Base-by-base conservation (phyloP, 2,888 invertebrate species). In the Abscondita cerata region DNA sequence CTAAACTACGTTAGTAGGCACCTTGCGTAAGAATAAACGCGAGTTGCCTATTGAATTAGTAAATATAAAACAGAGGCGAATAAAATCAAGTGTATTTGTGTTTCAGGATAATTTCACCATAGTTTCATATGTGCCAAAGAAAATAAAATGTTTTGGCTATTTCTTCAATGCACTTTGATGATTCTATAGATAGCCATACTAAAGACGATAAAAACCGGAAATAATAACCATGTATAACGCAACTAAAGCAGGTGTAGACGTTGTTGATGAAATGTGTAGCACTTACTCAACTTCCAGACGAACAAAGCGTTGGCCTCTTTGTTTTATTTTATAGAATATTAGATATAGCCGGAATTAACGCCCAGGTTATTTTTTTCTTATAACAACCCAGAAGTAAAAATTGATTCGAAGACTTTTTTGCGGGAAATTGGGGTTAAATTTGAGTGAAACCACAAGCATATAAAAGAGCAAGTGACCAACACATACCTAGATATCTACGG, bases 141-240 rank as follows among this genome's bases (percentile, higher is more conserved):
- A 41, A 41, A 13, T 3, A 36, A 41, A 16, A 41, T 15, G 15
- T 41, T 41, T 41, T 41, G 15, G 15, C 12, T 12, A 41, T 41
- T 41, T 41, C 15, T 3, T 41, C 15, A 13, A 41, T 41, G 41
- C 15, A 41, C 15, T 41, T 41, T 41, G 41, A n/a, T n/a, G n/a
- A 41, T 15, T 41, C 36, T 2, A 16, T 13, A 41, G 15, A 41
- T 13, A 41, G 16, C 9, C 2, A 41, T 15, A 41, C 13, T 4
- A 16, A 15, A 41, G 41, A 41, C 11, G 41, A 15, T 15, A 15
- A 13, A 41, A 15, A 41, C 15, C 16, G 15, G 41, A 41, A 41
- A 41, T 41, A 16, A 41, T 41, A 41, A 41, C 2, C n/a, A n/a
- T n/a, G n/a, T n/a, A n/a, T n/a, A n/a, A n/a, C n/a, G n/a, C n/a